phyloP scores from a whole-genome alignment of 2,888 invertebrate species.

The Norana najaformis region DNA sequence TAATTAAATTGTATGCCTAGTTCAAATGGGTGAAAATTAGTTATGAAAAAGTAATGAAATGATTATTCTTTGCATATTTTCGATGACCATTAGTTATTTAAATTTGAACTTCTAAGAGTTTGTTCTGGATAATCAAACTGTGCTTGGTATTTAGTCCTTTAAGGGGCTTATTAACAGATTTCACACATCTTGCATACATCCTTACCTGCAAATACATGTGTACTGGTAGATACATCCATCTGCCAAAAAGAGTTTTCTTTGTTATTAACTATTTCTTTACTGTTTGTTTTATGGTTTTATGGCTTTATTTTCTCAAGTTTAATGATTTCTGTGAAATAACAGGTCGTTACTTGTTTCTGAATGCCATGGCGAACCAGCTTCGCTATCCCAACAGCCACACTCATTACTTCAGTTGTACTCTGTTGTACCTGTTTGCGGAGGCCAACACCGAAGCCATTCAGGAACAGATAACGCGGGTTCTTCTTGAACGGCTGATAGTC shows the following conservation, averaged over 20 bases:
- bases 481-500: constrained; percentile 93
- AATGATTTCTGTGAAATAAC: constrained; percentile 23
- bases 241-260: not conserved
- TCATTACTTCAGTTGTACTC: constrained; percentile 97
- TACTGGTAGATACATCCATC: not conserved
- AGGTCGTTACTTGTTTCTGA: constrained; percentile 89
- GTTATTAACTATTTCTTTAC: not conserved
- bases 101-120: too few species aligned
- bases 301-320: not conserved
- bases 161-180: not conserved
- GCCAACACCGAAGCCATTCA: constrained; percentile 96
- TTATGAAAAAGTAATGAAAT: not conserved
- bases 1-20: not conserved
- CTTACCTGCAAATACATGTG: not conserved
- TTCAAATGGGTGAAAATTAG: not conserved
- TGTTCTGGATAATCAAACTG: too few species aligned
- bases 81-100: too few species aligned
- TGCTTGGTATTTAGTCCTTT: too few species aligned
- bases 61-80: not conserved
- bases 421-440: constrained; percentile 94
- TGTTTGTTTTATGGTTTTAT: not conserved
- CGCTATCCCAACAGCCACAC: constrained; percentile 99
- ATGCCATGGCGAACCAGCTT: constrained; percentile 97
- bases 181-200: not conserved
- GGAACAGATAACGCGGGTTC: constrained; percentile 89